Evolutionary conservation across 2,797 vertebrate genomes (phyloP).

Genomic region (Salmo trutta): DNA sequence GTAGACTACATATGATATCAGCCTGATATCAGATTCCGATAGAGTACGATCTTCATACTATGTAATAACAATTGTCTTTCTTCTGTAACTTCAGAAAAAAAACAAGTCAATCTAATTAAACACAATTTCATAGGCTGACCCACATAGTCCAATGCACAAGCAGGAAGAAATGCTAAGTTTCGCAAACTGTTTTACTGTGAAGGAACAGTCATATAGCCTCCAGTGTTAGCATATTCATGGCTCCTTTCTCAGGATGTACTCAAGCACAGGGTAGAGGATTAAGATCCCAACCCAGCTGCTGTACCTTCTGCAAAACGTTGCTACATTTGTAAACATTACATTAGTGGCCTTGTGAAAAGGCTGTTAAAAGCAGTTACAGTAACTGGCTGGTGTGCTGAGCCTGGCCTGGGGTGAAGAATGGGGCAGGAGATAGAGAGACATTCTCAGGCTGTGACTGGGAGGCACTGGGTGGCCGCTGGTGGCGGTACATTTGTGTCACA

Average conservation of each 20-base stretch:
- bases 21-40: background rate
- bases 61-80: background rate
- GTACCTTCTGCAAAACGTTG: background rate
- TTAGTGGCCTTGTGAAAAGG: background rate
- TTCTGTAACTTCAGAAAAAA: background rate
- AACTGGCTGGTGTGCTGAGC: conserved; percentile 7
- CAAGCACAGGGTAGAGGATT: background rate
- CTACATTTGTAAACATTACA: background rate
- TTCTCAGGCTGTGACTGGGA: background rate
- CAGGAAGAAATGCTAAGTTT: background rate
- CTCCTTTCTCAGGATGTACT: conserved; percentile 1
- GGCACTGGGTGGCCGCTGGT: conserved; percentile 2
- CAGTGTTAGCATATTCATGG: background rate
- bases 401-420: background rate
- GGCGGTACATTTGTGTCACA: conserved; percentile 5
- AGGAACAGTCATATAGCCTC: background rate
- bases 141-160: background rate
- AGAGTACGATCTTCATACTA: background rate
- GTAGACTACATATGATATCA: background rate
- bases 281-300: background rate
- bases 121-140: background rate
- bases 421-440: background rate
- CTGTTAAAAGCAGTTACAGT: background rate
- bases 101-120: background rate
- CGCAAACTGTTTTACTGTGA: background rate